Conservation (phyloP, 2,797 vertebrate species). For the Tenualosa ilisha region DNA sequence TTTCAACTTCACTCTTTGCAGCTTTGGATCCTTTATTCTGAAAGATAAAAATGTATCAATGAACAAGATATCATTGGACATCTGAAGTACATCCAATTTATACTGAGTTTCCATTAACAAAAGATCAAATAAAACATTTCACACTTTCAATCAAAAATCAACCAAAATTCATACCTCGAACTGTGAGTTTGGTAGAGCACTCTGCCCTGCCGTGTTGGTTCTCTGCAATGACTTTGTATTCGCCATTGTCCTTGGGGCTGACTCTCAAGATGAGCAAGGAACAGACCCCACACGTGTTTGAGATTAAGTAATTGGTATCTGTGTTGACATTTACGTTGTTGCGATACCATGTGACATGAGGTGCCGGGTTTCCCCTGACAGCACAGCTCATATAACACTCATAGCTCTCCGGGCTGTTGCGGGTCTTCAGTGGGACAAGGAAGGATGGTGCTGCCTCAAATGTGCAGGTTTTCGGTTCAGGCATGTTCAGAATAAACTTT, state of each 20-base stretch:
- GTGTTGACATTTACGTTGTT: constrained; percentile 78
- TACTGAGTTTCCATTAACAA: background rate
- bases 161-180: constrained; percentile 70
- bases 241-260: constrained; percentile 74
- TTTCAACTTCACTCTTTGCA: background rate
- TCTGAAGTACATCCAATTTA: background rate
- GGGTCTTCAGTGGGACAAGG: constrained; percentile 77
- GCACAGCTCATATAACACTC: constrained; percentile 90
- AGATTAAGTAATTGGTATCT: constrained; percentile 77
- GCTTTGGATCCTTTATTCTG: background rate
- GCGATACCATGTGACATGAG: constrained; percentile 84
- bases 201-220: constrained; percentile 74
- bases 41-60: background rate
- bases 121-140: background rate
- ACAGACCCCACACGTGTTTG: constrained; percentile 84
- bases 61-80: background rate
- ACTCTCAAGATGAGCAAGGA: constrained; percentile 81
- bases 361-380: constrained; percentile 77
- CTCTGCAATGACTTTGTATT: constrained; percentile 79
- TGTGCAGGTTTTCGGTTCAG: constrained; percentile 60
- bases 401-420: constrained; percentile 75
- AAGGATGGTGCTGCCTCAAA: constrained; percentile 76
- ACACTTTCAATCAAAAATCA: background rate
- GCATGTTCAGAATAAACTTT: constrained; percentile 59
- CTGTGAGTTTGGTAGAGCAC: constrained; percentile 77